Evolutionary conservation across 2,888 invertebrate genomes (phyloP).

Genomic region (Orthonevra nobilis): DNA sequence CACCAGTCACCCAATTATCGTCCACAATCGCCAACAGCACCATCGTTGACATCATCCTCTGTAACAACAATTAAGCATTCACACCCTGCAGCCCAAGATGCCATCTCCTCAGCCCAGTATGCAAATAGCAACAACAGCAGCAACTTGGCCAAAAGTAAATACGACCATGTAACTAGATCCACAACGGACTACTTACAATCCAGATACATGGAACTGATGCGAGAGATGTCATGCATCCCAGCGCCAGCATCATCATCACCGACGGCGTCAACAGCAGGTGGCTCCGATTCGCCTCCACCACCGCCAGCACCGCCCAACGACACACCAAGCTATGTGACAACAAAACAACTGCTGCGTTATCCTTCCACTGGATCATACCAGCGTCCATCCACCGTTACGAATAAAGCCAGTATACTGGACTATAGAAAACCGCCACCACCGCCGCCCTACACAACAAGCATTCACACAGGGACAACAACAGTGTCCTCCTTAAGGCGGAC

Average conservation of each 20-base stretch:
- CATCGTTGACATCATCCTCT: conserved; percentile 56
- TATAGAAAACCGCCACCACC: conserved; percentile 74
- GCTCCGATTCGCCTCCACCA: conserved; percentile 63
- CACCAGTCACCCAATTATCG: conserved; percentile 67
- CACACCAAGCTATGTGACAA: conserved; percentile 30
- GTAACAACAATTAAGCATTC: conserved; percentile 46
- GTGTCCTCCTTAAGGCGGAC: conserved; percentile 61
- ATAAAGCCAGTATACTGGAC: conserved; percentile 70
- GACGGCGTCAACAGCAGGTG: conserved; percentile 34
- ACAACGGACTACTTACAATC: conserved; percentile 73
- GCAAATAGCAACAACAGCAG: conserved; percentile 55
- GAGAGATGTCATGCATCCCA: conserved; percentile 68
- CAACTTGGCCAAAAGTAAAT: conserved; percentile 71
- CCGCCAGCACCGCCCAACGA: conserved; percentile 66
- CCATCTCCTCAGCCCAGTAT: conserved; percentile 48
- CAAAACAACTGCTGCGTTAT: conserved; percentile 65
- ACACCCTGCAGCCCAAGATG: conserved; percentile 43
- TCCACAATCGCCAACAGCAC: conserved; percentile 52
- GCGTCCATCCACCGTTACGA: conserved; percentile 66
- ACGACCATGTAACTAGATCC: conserved; percentile 71
- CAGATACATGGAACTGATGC: conserved; percentile 70
- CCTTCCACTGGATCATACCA: conserved; percentile 66
- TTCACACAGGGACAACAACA: conserved; percentile 63
- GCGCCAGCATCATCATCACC: conserved; percentile 62
- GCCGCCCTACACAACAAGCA: conserved; percentile 73